These are phyloP conservation scores for Corythucha ciliata DNA, from an alignment of 2,888 invertebrate species.

Conservation along the genomic window DNA sequence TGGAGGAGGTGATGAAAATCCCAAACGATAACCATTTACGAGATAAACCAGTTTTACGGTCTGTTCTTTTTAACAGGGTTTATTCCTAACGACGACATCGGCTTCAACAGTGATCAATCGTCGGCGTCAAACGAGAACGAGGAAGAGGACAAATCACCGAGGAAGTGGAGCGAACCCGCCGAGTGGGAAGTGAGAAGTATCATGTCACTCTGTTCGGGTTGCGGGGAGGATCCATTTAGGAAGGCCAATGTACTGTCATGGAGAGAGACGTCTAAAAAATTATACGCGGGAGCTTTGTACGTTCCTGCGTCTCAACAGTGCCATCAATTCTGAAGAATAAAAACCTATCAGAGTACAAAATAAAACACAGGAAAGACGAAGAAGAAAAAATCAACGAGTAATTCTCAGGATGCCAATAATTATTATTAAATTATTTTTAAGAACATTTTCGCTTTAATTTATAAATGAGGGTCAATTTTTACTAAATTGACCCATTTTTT, in stretches of 20 bases:
- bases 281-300: conserved; percentile 62
- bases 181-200: conserved; percentile 49
- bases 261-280: conserved; percentile 62
- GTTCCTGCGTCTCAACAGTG: conserved; percentile 55
- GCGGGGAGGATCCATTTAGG: conserved; percentile 66
- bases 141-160: conserved; percentile 17
- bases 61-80: conserved; percentile 2
- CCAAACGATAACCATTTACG: neutral
- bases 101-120: too few relatives aligned
- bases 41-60: neutral
- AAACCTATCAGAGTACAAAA: too few relatives aligned
- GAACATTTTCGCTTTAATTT: too few relatives aligned
- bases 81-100: conserved; percentile 18
- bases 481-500: too few relatives aligned
- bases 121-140: too few relatives aligned
- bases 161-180: conserved; percentile 23
- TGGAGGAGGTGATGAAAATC: conserved; percentile 21
- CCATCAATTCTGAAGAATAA: conserved; percentile 32
- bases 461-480: conserved; percentile 7
- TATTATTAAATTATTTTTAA: too few relatives aligned
- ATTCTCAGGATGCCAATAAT: too few relatives aligned
- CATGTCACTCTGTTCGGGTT: conserved; percentile 66
- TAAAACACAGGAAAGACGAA: too few relatives aligned
- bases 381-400: too few relatives aligned
- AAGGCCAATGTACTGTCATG: conserved; percentile 69